A percentile compares a stretch with the other conserved stretches of the same genome.
Conservation (phyloP, 1,140 invertebrate species). For the Orchestia grillus region DNA sequence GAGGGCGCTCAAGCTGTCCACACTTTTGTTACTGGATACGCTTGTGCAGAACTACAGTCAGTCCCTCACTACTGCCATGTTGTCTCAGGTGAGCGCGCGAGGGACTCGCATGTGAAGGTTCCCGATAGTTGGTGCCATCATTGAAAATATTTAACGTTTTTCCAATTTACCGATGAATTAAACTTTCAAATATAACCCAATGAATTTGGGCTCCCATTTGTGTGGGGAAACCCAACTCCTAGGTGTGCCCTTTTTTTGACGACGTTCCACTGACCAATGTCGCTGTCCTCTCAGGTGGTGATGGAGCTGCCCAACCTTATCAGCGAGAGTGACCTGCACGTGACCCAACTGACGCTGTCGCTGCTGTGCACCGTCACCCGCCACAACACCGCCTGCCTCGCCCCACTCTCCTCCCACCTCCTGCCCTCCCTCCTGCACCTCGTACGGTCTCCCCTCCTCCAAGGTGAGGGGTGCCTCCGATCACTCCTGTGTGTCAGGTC, state of each 20-base stretch:
- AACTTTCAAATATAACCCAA: no score
- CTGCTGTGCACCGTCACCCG: slow-evolving; percentile 35
- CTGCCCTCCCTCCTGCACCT: slow-evolving; percentile 37
- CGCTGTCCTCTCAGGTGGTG: not conserved
- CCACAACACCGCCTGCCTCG: slow-evolving; percentile 40
- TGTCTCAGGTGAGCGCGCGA: slow-evolving; percentile 63
- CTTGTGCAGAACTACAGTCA: slow-evolving; percentile 84
- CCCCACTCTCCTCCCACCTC: slow-evolving; percentile 23
- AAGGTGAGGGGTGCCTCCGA: not conserved
- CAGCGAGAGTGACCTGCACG: slow-evolving; percentile 48
- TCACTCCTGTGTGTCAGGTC: no score
- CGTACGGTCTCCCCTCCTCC: slow-evolving; percentile 13
- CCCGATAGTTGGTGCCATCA: no score
- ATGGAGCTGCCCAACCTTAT: slow-evolving; percentile 13
- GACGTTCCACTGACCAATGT: not conserved
- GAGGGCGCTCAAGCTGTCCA: slow-evolving; percentile 91
- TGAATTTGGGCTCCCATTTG: no score
- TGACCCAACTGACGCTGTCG: slow-evolving; percentile 32
- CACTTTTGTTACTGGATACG: slow-evolving; percentile 90
- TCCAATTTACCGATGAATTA: no score
- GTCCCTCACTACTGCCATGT: slow-evolving; percentile 69
- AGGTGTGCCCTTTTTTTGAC: no score
- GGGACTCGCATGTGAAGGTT: no score
- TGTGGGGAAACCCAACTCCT: no score
- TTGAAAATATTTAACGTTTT: no score